Evolutionary conservation across 2,888 invertebrate genomes (phyloP).

Genomic region (Latheticus oryzae): DNA sequence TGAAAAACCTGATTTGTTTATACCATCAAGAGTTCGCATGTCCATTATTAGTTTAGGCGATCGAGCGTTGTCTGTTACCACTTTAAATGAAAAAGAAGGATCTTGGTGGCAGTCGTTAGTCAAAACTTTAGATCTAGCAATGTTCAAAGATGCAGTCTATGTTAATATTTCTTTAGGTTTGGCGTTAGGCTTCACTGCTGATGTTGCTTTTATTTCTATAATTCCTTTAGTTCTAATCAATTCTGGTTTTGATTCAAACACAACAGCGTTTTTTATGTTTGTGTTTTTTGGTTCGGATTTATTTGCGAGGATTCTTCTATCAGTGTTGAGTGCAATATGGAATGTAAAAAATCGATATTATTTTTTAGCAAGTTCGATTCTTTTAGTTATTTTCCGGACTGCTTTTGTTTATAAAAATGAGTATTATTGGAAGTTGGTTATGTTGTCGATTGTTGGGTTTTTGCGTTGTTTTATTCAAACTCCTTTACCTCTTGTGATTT

Average conservation of each 20-base stretch:
- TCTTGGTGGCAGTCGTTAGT: slow-evolving; percentile 66
- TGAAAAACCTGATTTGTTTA: slow-evolving; percentile 12
- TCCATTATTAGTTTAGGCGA: slow-evolving; percentile 57
- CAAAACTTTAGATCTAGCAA: slow-evolving; percentile 72
- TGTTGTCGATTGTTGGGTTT: slow-evolving; percentile 74
- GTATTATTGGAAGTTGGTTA: slow-evolving; percentile 70
- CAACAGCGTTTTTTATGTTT: slow-evolving; percentile 77
- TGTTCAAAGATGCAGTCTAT: slow-evolving; percentile 73
- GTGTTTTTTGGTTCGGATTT: slow-evolving; percentile 78
- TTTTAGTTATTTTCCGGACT: slow-evolving; percentile 77
- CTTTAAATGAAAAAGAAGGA: slow-evolving; percentile 47
- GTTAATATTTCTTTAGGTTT: slow-evolving; percentile 79
- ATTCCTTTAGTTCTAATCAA: slow-evolving; percentile 75
- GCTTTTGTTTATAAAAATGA: slow-evolving; percentile 70
- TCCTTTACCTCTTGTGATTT: slow-evolving; percentile 76
- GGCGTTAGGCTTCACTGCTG: slow-evolving; percentile 76
- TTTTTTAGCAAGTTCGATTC: slow-evolving; percentile 74
- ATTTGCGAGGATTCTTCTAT: slow-evolving; percentile 72
- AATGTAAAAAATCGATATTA: slow-evolving; percentile 73
- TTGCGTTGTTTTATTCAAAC: slow-evolving; percentile 79
- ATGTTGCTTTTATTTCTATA: slow-evolving; percentile 77
- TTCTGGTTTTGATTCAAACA: slow-evolving; percentile 69
- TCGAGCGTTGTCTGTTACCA: slow-evolving; percentile 53
- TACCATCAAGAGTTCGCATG: slow-evolving; percentile 44
- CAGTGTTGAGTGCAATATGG: slow-evolving; percentile 72